phyloP scores from a whole-genome alignment of 2,113 vertebrate species.

The Desmodus rotundus region DNA sequence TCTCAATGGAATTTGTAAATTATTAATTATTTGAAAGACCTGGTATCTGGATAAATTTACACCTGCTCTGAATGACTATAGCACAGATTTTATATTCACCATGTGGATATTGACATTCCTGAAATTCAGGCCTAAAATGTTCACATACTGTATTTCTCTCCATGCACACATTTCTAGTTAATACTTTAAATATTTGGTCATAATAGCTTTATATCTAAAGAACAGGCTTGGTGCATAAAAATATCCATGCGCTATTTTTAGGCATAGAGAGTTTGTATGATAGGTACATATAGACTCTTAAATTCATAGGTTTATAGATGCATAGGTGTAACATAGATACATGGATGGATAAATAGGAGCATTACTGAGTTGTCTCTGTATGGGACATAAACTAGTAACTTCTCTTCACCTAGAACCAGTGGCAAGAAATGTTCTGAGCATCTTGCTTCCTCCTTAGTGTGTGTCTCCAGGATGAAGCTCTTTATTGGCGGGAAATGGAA shows the following conservation, averaged over 20 bases:
- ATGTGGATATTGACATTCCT: background rate
- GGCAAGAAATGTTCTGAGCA: background rate
- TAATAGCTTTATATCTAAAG: background rate
- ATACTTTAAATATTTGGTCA: background rate
- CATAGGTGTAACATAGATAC: background rate
- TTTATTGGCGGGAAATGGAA: background rate
- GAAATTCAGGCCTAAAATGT: background rate
- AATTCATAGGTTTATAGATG: background rate
- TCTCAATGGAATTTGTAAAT: background rate
- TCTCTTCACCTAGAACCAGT: background rate
- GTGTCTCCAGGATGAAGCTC: background rate
- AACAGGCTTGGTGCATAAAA: background rate
- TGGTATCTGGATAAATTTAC: slow-evolving; percentile 4
- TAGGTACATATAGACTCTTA: background rate
- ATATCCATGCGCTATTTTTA: background rate
- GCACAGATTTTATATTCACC: background rate
- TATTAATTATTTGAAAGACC: background rate
- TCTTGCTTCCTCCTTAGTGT: background rate
- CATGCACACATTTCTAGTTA: background rate
- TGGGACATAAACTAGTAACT: background rate
- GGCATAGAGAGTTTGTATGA: background rate
- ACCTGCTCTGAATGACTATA: background rate
- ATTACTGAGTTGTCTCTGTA: background rate
- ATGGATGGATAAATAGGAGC: background rate
- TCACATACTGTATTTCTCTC: background rate